Conservation (phyloP, 2,888 invertebrate genomes). For the Drosophila melanosoma region DNA sequence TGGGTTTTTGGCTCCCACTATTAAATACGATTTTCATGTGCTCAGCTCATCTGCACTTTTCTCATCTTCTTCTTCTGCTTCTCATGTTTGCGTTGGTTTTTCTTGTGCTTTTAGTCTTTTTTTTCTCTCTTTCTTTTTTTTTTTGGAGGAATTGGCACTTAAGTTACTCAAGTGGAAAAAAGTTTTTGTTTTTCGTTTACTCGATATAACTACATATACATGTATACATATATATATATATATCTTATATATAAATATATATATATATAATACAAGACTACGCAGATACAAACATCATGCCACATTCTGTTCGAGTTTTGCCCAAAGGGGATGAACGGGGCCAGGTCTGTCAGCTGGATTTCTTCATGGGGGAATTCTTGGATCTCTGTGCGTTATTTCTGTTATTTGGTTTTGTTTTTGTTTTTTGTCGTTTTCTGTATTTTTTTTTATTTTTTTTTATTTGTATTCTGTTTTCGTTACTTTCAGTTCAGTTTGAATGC, state of each 20-base stretch:
- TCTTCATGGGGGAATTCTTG: constrained; percentile 67
- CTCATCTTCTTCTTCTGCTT: constrained; percentile 19
- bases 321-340: constrained; percentile 22
- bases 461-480: constrained; percentile 26
- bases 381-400: constrained; percentile 57
- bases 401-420: constrained; percentile 41
- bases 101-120: constrained; percentile 40
- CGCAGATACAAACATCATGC: constrained; percentile 51
- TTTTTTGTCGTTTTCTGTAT: constrained; percentile 23
- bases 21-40: constrained; percentile 40
- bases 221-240: constrained; percentile 11
- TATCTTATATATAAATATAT: constrained; percentile 21
- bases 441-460: constrained; percentile 2
- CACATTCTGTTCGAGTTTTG: constrained; percentile 58
- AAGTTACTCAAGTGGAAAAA: constrained; percentile 83
- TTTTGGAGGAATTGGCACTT: constrained; percentile 80
- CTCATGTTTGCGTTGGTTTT: constrained; percentile 44
- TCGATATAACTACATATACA: constrained; percentile 68
- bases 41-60: constrained; percentile 42
- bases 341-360: constrained; percentile 71
- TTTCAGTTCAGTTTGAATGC: constrained; percentile 31
- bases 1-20: constrained; percentile 21
- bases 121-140: constrained; percentile 37
- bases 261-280: constrained; percentile 23
- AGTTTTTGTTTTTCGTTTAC: constrained; percentile 80